These are phyloP conservation scores for Drosophila carrolli DNA, from an alignment of 1,140 invertebrate genomes.

Conservation along the genomic window DNA sequence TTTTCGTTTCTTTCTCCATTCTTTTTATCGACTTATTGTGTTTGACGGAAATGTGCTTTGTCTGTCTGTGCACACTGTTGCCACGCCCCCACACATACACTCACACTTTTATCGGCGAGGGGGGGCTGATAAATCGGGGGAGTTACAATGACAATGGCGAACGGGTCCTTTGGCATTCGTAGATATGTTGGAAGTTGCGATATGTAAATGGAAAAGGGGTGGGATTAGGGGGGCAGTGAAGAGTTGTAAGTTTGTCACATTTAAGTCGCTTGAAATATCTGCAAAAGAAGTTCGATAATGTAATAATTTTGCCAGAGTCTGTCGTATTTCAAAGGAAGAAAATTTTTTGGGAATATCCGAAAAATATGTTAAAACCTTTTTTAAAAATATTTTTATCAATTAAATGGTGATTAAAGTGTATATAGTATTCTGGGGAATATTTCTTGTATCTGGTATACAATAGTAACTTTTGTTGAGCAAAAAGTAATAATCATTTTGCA, in stretches of 20 bases:
- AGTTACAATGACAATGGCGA: slow-evolving; percentile 48
- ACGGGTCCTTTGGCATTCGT: slow-evolving; percentile 39
- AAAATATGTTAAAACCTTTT: neutral
- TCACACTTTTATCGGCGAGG: slow-evolving; percentile 21
- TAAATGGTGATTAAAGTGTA: too few species aligned
- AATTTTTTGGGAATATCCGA: too few species aligned
- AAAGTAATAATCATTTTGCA: neutral
- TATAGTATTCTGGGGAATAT: too few species aligned
- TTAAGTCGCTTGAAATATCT: slow-evolving; percentile 14
- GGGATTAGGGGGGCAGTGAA: neutral
- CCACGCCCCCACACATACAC: slow-evolving; percentile 7
- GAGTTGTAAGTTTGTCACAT: slow-evolving; percentile 27
- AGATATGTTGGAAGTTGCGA: slow-evolving; percentile 25
- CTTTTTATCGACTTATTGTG: slow-evolving; percentile 74
- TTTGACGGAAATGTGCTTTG: slow-evolving; percentile 69
- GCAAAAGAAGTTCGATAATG: slow-evolving; percentile 8
- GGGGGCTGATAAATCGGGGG: slow-evolving; percentile 4
- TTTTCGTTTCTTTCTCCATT: slow-evolving; percentile 29
- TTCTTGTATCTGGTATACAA: too few species aligned
- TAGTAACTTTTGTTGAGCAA: neutral
- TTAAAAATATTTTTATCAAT: too few species aligned
- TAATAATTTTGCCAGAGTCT: slow-evolving; percentile 15
- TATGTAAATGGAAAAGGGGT: slow-evolving; percentile 19
- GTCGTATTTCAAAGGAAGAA: neutral
- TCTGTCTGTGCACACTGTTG: slow-evolving; percentile 22